Evolutionary conservation across 2,888 invertebrate species (phyloP), one percentile per base, ranked within the genome.

Genomic region (Meteorus colon): DNA sequence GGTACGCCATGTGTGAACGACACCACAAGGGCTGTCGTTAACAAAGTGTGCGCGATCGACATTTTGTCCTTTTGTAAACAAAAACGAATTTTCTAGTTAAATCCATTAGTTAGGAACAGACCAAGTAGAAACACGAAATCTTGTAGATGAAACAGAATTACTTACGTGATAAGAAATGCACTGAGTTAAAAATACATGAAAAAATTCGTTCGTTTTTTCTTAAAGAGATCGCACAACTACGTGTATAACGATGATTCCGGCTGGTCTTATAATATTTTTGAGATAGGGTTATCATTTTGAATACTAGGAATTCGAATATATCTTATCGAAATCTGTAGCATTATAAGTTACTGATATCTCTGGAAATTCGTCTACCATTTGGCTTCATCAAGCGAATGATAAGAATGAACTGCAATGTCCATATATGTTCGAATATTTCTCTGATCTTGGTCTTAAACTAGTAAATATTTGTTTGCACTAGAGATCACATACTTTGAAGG

Each of bases 201-300:
- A 1, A 41, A 16, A 34, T 34, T 2, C 31, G n/a, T 41, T 8
- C 1, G 10, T n/a, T 1, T 62, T 69, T 19, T 41, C 51, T 41
- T 41, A 24, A 31, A 27, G 10, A 10, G 27, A 27, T 67, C 24
- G 24, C 29, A 19, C 41, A n/a, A 65, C 31, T 19, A 71, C 34
- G 55, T 59, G 71, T 59, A 19, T 67, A 72, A 59, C 45, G 34
- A 29, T 31, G 24, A 67, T 45, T 66, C n/a, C 8, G n/a, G 16
- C 51, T 19, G 60, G 71, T 66, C 60, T 75, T 72, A 72, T 71
- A 75, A 65, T 41, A 66, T 71, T 59, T 71, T 71, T 34, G 29
- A 19, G 71, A 66, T 66, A 48, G 1, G 41, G 29, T 59, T 71
- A 71, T 75, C 71, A 72, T 31, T 16, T 12, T n/a, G 31, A 63